phyloP scores from a whole-genome alignment of 2,113 vertebrate species.

The Saimiri boliviensis region DNA sequence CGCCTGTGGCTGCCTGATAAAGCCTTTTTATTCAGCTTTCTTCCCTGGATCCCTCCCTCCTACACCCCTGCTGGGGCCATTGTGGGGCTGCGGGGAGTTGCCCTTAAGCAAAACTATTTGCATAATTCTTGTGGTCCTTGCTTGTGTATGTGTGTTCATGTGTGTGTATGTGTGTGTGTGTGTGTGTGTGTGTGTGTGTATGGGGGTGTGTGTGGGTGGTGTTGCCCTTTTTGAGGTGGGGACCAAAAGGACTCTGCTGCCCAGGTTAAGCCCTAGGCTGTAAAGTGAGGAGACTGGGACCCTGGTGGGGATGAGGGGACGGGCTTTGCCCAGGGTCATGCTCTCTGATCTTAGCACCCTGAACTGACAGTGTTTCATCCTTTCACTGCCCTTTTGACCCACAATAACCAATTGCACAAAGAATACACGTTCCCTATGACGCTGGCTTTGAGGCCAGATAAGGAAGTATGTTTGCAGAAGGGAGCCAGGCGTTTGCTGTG shows the following conservation, averaged over 20 bases:
- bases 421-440: neutral
- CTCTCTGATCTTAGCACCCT: neutral
- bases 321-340: neutral
- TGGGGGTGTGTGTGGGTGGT: no score
- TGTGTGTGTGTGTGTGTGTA: neutral
- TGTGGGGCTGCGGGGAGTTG: neutral
- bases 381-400: neutral
- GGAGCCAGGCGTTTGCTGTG: neutral
- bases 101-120: conserved; percentile 62
- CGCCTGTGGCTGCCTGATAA: conserved; percentile 45
- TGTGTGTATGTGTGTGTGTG: neutral
- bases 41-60: neutral
- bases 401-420: neutral
- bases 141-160: no score
- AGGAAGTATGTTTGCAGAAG: neutral
- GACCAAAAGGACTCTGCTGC: neutral
- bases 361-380: neutral
- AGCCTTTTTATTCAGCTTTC: neutral
- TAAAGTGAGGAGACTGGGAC: neutral
- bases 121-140: conserved; percentile 11
- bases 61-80: neutral
- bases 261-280: neutral
- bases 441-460: neutral
- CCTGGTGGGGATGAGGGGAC: neutral
- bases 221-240: neutral